A percentile compares a stretch with the other conserved stretches of the same genome.
Evolutionary conservation across 2,797 vertebrate genomes (phyloP).

Genomic region (Diceros bicornis): DNA sequence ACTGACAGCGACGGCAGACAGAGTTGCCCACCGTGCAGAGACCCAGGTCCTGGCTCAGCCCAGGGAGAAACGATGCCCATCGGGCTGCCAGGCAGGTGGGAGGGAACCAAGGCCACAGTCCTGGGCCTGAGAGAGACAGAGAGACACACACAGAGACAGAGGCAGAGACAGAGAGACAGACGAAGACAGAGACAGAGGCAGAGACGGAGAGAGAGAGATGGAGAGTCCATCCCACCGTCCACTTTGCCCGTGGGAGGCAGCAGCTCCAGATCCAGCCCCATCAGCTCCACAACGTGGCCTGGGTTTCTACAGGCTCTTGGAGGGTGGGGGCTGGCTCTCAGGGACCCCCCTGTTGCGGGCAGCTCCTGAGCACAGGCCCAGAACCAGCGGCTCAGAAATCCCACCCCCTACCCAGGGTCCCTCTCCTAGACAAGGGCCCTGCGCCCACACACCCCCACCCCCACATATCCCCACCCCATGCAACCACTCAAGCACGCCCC

Average conservation of each 20-base stretch:
- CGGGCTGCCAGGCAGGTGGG: rapidly evolving
- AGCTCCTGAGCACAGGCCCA: neutral
- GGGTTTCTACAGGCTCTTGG: neutral
- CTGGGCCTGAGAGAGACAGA: neutral
- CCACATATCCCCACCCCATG: neutral
- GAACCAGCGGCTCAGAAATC: neutral
- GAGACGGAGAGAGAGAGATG: neutral
- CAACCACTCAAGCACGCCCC: neutral
- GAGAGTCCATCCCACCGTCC: neutral
- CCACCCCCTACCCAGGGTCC: neutral
- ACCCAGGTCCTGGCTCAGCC: too few species aligned
- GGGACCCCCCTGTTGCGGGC: neutral
- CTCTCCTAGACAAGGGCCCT: neutral
- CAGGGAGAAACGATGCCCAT: rapidly evolving
- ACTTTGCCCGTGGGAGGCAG: neutral
- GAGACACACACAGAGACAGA: neutral
- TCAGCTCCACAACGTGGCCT: rapidly evolving
- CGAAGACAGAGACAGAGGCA: neutral
- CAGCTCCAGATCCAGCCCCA: neutral
- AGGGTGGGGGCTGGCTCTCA: neutral
- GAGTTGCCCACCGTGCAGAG: rapidly evolving
- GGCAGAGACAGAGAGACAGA: neutral
- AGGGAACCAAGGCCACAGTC: neutral
- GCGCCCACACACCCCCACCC: neutral
- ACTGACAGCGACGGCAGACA: neutral